These are phyloP conservation scores for Calidris pygmaea DNA, from an alignment of 2,113 vertebrate genomes.

Conservation along the genomic window DNA sequence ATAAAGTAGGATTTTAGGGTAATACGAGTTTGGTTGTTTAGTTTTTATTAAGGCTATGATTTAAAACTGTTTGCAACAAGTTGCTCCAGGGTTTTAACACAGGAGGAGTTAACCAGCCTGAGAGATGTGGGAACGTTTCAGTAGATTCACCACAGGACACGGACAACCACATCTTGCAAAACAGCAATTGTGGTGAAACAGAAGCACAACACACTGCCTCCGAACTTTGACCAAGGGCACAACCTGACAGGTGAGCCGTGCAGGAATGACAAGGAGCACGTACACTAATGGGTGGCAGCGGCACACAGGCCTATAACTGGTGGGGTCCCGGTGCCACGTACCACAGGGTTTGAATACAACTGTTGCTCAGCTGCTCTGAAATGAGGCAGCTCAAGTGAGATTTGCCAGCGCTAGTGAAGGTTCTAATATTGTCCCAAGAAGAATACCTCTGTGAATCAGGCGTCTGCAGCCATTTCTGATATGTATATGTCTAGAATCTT, in stretches of 20 bases:
- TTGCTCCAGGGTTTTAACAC: background rate
- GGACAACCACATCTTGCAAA: background rate
- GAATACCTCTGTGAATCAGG: background rate
- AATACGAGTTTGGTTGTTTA: background rate
- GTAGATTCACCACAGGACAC: background rate
- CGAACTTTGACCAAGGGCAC: background rate
- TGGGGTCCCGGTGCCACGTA: background rate
- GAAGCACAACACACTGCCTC: background rate
- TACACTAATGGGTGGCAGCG: background rate
- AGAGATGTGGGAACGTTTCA: background rate
- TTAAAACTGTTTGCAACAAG: background rate
- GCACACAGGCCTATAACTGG: background rate
- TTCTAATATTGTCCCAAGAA: background rate
- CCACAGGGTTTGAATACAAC: too few relatives aligned
- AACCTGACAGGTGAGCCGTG: background rate
- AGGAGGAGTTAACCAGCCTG: background rate
- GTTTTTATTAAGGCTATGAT: background rate
- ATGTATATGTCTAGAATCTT: background rate
- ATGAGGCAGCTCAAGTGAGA: background rate
- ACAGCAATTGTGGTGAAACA: background rate
- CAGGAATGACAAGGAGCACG: background rate
- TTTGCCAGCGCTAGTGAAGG: background rate
- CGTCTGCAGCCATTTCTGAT: background rate
- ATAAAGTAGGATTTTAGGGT: background rate
- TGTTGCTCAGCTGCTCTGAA: background rate